Base-by-base conservation (phyloP, 2,113 vertebrate species). In the Bubo blakistoni region DNA sequence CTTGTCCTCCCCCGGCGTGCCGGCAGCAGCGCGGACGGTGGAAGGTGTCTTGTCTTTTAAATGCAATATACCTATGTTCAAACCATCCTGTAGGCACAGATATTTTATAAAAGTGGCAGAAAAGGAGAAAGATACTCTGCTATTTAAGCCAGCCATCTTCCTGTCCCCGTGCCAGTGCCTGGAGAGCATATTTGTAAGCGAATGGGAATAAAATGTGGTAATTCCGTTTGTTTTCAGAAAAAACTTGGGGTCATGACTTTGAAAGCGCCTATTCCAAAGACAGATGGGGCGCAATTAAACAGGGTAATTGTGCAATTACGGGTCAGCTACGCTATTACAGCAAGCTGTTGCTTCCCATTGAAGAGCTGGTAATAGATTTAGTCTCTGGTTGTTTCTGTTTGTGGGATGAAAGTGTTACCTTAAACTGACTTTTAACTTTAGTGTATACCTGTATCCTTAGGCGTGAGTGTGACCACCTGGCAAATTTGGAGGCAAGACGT, bases 291-390 rank as follows among this genome's bases (percentile, higher is more conserved):
- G 10, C 16, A 0, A 1, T 3, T 18, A 1, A 4, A 0, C 7
- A 1, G 16, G 5, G 2, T 21, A 27, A 0, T 1, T 0, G 9
- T 13, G 81, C 32, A 0, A 3, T 2, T 17, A 3, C 1, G 6
- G 52, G 17, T 18, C n/a, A 0, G 44, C 4, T 9, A 3, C 1
- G 34, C 8, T 8, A 1, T 25, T 17, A 0, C 40, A 10, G 34
- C 34, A 0, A n/a, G 26, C 49, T 0, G 24, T 0, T 1, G 4
- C 16, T 0, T 51, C 55, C 34, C 12, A 0, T 1, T 0, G 32
- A 44, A 1, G 19, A 9, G 76, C 49, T 1, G 70, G 4, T 3
- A 2, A 1, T 1, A 32, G 6, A 0, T 6, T 4, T 21, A 5
- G 7, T 7, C 0, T 5, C 49, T 2, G 22, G 2, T 1, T 13